A percentile compares a stretch with the other conserved stretches of the same genome.
These are phyloP conservation scores for Tricholaema leucomelas DNA, from an alignment of 2,113 vertebrate genomes.

Conservation along the genomic window DNA sequence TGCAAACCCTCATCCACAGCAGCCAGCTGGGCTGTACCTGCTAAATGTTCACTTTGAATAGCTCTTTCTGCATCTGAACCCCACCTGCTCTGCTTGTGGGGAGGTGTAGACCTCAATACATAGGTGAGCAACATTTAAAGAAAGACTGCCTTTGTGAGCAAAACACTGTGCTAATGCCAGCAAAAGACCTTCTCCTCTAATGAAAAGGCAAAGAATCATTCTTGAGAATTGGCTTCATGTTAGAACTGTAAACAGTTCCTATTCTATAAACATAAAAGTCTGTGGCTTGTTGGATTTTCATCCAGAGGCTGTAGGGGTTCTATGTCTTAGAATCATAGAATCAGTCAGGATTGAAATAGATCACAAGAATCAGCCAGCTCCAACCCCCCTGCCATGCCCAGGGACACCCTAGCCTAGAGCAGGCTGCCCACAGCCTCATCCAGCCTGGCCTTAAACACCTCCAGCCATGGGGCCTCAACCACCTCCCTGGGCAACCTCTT, in stretches of 20 bases:
- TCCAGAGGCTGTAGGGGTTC: conserved; percentile 50
- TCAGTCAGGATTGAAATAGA: too few relatives aligned
- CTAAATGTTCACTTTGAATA: not conserved
- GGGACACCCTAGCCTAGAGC: too few relatives aligned
- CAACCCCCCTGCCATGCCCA: too few relatives aligned
- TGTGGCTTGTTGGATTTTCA: conserved; percentile 54
- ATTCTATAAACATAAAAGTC: conserved; percentile 66
- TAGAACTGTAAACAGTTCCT: conserved; percentile 62
- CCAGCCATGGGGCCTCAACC: too few relatives aligned
- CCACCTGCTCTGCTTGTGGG: not conserved
- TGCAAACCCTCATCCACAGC: not conserved
- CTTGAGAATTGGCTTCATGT: conserved; percentile 13
- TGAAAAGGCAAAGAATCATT: conserved; percentile 46
- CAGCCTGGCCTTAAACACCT: too few relatives aligned
- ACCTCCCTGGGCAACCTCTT: too few relatives aligned
- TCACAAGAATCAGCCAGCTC: too few relatives aligned
- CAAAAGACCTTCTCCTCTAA: conserved; percentile 22
- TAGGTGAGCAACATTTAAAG: not conserved
- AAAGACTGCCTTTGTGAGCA: not conserved
- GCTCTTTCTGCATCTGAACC: not conserved
- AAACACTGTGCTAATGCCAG: not conserved
- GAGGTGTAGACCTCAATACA: rapidly evolving
- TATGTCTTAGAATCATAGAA: not conserved
- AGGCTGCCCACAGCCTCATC: too few relatives aligned
- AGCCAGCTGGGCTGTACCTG: conserved; percentile 21